Evolutionary conservation across 1,140 invertebrate genomes (phyloP).

Genomic region (Rhagoletis zephyria): DNA sequence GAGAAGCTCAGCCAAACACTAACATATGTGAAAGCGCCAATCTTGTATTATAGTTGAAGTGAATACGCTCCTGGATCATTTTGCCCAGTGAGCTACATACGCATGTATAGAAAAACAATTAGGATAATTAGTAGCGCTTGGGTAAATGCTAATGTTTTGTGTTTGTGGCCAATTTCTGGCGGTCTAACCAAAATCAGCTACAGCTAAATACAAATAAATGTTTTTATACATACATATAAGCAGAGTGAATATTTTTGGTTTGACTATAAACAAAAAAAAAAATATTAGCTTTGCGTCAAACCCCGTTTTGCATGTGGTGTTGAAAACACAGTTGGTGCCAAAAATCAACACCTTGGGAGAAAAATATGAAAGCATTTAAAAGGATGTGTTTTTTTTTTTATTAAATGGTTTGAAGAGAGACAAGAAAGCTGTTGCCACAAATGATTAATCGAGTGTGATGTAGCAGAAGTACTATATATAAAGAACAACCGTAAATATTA

Average conservation of each 20-base stretch:
- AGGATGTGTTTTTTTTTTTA: not conserved
- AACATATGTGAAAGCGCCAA: too few species aligned
- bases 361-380: not conserved
- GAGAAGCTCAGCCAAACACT: too few species aligned
- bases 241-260: too few species aligned
- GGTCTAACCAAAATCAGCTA: not conserved
- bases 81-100: not conserved
- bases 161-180: not conserved
- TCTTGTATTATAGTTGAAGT: too few species aligned
- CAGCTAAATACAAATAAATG: too few species aligned
- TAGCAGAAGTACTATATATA: constrained; percentile 58
- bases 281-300: not conserved
- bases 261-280: not conserved
- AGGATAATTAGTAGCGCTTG: constrained; percentile 42
- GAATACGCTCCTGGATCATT: not conserved
- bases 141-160: constrained; percentile 34
- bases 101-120: constrained; percentile 43
- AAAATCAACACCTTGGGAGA: not conserved
- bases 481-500: not conserved
- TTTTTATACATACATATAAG: too few species aligned
- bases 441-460: constrained; percentile 69
- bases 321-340: not conserved
- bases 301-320: not conserved
- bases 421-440: constrained; percentile 17
- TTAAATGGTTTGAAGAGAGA: not conserved